These are phyloP conservation scores for Macropodus opercularis DNA, from an alignment of 2,797 vertebrate genomes.

Conservation along the genomic window DNA sequence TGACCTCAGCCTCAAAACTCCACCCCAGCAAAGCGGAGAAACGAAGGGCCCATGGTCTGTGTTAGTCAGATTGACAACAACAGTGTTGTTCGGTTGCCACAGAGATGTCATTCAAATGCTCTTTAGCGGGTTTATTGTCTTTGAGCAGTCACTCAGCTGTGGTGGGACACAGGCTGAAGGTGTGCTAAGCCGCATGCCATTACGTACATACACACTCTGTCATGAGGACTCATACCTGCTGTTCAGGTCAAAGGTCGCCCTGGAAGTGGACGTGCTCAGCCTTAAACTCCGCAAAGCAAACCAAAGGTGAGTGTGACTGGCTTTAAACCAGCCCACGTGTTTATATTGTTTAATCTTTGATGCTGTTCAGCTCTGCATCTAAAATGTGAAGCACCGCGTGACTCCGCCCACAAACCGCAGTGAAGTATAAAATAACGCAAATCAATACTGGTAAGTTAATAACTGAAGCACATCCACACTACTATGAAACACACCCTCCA, in stretches of 20 bases:
- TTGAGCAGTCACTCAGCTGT: conserved; percentile 13
- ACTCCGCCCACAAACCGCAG: too few relatives aligned
- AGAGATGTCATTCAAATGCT: conserved; percentile 32
- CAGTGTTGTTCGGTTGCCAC: conserved; percentile 56
- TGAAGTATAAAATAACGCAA: too few relatives aligned
- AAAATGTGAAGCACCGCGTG: conserved; percentile 17
- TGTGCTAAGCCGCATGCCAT: neutral
- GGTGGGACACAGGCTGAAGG: conserved; percentile 9
- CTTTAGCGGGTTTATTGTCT: conserved; percentile 9
- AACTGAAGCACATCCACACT: too few relatives aligned
- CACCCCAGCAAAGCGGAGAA: neutral
- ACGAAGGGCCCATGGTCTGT: neutral
- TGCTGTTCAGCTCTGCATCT: too few relatives aligned
- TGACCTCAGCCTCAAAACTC: neutral
- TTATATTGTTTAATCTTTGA: too few relatives aligned
- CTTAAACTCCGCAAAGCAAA: too few relatives aligned
- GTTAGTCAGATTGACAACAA: neutral
- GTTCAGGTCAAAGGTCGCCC: conserved; percentile 23
- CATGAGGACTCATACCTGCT: neutral
- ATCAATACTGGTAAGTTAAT: too few relatives aligned
- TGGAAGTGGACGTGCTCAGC: too few relatives aligned
- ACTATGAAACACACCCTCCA: too few relatives aligned
- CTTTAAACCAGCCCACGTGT: neutral
- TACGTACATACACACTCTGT: neutral
- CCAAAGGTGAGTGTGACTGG: neutral